phyloP scores from a whole-genome alignment of 2,113 vertebrate species.

The Todiramphus chloris region DNA sequence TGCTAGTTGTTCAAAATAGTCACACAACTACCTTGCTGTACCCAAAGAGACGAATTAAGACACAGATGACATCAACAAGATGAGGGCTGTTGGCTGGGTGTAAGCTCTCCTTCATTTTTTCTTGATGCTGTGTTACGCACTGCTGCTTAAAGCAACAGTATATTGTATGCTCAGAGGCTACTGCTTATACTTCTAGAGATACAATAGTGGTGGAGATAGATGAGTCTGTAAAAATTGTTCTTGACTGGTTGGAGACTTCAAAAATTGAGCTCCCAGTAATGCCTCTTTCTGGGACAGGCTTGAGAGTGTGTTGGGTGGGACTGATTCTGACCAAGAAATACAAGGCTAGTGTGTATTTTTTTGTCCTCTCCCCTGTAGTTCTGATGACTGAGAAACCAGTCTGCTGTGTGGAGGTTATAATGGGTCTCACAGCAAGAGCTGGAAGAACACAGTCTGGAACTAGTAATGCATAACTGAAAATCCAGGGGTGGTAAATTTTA shows the following conservation, averaged over 20 bases:
- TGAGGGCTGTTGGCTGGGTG: neutral
- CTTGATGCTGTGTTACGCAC: accelerated
- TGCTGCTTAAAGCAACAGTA: neutral
- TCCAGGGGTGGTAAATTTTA: neutral
- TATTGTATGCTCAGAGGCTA: neutral
- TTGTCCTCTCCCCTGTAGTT: neutral
- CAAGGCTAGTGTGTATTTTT: neutral
- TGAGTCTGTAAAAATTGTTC: neutral
- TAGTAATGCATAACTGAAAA: neutral
- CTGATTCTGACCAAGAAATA: neutral
- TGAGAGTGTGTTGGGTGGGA: neutral
- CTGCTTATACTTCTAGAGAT: neutral
- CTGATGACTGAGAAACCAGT: neutral
- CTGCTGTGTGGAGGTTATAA: neutral
- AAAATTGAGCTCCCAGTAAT: neutral
- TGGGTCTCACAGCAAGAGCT: neutral
- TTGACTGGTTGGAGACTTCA: neutral
- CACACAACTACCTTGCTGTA: neutral
- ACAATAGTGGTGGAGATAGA: neutral
- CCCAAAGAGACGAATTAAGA: neutral
- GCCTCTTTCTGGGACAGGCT: neutral
- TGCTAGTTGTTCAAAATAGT: neutral
- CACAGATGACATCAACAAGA: neutral
- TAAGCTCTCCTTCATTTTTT: neutral
- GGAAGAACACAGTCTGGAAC: neutral